Evolutionary conservation across 2,113 vertebrate species (phyloP), one percentile per base, ranked within the genome.

Genomic region (Boleophthalmus pectinirostris): DNA sequence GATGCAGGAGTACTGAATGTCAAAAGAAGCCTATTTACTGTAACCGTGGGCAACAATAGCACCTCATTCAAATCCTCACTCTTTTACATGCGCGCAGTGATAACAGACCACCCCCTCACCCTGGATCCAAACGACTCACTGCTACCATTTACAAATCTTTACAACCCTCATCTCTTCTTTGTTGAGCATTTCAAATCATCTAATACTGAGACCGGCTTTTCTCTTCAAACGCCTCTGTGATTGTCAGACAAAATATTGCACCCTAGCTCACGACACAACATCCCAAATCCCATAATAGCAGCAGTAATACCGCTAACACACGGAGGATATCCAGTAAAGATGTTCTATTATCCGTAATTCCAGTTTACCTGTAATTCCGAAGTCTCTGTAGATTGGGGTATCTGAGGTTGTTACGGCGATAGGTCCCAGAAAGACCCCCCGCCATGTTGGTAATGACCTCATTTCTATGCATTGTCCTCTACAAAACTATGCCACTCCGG

Each of bases 391-490:
- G 58, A 29, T 24, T 58, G 12, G 58, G 15, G 8, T 61, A 9
- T 25, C 58, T 2, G 58, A 5, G 58, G 56, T 15, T 15, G 56
- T 25, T 58, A 24, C 5, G 14, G 56, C 56, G 0, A 25, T 58
- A 25, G 56, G 12, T 13, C 56, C 68, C 74, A 72, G 16, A 64
- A 79, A 75, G 58, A n/a, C 76, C 67, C 84, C 81, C 77, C 65
- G 65, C 72, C 74, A 70, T 54, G 77, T 82, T 79, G 66, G 83
- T 90, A 91, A 91, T 91, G 85, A 88, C 85, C 84, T 89, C 81
- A 91, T 93, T 88, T 92, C 83, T 91, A 92, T 92, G 89, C 90
- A 81, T 79, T 89, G 84, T 90, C 82, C 87, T 81, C 71, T 65
- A 83, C 64, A 79, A 84, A 87, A 84, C 82, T 75, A 74, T 80